Evolutionary conservation across 2,888 invertebrate genomes (phyloP).

Genomic region (Apamea monoglypha): DNA sequence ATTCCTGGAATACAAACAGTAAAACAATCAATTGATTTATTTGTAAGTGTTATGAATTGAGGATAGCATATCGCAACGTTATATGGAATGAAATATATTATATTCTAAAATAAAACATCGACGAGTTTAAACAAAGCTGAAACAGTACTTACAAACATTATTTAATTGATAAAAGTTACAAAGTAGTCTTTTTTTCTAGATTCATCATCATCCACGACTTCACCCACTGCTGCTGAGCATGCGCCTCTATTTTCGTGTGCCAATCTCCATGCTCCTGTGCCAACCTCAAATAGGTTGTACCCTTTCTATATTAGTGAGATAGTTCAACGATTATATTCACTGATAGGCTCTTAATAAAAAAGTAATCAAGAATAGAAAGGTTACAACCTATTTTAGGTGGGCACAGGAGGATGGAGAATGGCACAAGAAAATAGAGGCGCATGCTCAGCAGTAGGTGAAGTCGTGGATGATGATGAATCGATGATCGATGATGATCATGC

Average conservation of each 20-base stretch:
- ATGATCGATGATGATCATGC: no score
- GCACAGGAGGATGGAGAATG: no score
- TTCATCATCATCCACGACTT: background rate
- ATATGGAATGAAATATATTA: background rate
- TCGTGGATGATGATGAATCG: no score
- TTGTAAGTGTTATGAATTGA: background rate
- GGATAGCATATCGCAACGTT: no score
- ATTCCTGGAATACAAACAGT: constrained; percentile 5
- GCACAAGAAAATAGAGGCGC: no score
- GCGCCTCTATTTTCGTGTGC: background rate
- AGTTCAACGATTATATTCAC: no score
- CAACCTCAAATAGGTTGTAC: background rate
- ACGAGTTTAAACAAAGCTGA: background rate
- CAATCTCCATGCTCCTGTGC: background rate
- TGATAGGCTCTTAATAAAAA: no score
- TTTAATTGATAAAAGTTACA: background rate
- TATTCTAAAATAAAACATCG: no score
- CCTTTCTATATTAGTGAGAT: no score
- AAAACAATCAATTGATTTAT: constrained; percentile 1
- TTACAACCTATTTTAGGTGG: no score
- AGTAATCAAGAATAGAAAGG: no score
- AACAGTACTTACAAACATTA: background rate
- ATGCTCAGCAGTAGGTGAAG: no score
- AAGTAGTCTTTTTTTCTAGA: background rate
- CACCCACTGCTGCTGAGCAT: background rate